Base-by-base conservation (phyloP, 1,140 invertebrate genomes). In the Nixonia krombeini region DNA sequence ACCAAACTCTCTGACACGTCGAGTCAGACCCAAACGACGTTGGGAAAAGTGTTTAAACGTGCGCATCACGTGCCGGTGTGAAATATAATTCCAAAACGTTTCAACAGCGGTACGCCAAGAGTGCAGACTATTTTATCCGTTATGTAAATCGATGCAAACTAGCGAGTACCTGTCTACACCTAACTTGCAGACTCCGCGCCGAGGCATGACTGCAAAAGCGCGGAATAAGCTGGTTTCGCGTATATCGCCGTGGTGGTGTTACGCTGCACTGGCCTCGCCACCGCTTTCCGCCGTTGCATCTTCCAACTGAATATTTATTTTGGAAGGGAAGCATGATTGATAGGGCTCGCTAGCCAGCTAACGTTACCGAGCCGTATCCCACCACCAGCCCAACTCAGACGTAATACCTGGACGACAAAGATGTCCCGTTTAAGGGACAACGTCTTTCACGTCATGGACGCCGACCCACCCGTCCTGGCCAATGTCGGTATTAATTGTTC, bases 121-220 rank as follows among this genome's bases (percentile, higher is more conserved):
- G 53, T 25, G 13, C 35, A 18, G 58, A 63, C 70, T 76, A 76
- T 82, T 82, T 81, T 80, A 78, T 78, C 71, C 65, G 75, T 80
- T 84, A 84, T 84, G 81, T 82, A 84, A 84, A 84, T 84, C 73
- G 58, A 84, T 84, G 81, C 75, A 84, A 84, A 84, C 79, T 77
- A 80, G 76, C 47, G 65, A 57, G 57, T 57, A 41, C 52, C 65
- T 62, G 56, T 56, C 52, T 25, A 57, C 49, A 41, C 52, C 52
- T 55, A 50, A 46, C 55, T 59, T 56, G 46, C 53, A 38, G 56
- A n/a, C n/a, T n/a, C n/a, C n/a, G n/a, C n/a, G n/a, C n/a, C n/a
- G n/a, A n/a, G 16, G 46, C 9, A 29, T 21, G 23, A 18, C 37
- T 42, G 40, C 41, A 29, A 56, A 18, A 61, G 31, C 44, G 16